Evolutionary conservation across 2,113 vertebrate genomes (phyloP).

Genomic region (Prionailurus bengalensis): DNA sequence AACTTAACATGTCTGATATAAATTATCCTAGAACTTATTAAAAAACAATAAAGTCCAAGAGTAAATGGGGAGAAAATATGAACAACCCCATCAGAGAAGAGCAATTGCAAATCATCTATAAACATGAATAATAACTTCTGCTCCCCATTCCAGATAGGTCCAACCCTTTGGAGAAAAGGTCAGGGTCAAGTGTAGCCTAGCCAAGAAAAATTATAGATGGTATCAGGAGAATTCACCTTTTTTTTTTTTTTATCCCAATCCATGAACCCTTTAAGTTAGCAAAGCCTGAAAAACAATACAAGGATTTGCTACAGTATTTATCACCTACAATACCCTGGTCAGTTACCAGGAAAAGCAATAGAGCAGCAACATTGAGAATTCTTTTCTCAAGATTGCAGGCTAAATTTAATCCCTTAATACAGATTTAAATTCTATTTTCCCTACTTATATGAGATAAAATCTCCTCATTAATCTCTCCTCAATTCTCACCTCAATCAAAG

Average conservation of each 20-base stretch:
- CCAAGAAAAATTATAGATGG: neutral
- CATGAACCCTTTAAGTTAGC: neutral
- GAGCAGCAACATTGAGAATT: neutral
- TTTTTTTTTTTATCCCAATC: neutral
- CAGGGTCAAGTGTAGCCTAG: neutral
- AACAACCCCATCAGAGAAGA: neutral
- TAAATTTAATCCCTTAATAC: neutral
- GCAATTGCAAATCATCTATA: neutral
- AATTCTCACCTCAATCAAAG: neutral
- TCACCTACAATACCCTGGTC: neutral
- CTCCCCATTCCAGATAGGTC: neutral
- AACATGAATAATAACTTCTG: neutral
- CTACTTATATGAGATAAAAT: neutral
- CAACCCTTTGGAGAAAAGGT: neutral
- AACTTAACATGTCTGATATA: neutral
- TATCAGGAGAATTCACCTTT: neutral
- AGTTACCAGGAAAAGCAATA: neutral
- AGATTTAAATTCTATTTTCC: neutral
- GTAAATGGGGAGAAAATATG: neutral
- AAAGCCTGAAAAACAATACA: neutral
- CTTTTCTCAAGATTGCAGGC: neutral
- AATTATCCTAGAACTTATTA: constrained; percentile 15
- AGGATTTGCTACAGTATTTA: neutral
- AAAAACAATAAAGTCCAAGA: neutral
- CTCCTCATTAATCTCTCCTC: neutral